Conservation (phyloP, 2,797 vertebrate species). For the Pangasius larnaudii region DNA sequence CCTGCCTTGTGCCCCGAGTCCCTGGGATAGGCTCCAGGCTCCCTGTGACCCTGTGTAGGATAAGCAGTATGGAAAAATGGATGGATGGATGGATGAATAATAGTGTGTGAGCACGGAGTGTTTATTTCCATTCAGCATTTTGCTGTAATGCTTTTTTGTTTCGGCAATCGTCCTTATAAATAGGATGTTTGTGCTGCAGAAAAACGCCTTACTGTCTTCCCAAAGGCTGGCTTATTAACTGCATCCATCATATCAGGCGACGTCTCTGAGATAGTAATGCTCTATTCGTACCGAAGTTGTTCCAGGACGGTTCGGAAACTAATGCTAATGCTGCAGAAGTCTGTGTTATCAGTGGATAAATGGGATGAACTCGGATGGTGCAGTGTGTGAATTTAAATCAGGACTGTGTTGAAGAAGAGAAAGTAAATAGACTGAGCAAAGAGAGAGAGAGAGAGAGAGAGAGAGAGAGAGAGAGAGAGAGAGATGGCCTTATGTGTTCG, state of each 20-base stretch:
- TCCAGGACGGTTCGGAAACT: background rate
- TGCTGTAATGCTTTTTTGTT: background rate
- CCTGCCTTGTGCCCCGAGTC: too few relatives aligned
- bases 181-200: background rate
- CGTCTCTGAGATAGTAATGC: background rate
- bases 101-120: background rate
- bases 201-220: background rate
- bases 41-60: too few relatives aligned
- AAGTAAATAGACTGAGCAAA: constrained; percentile 13
- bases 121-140: background rate
- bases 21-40: too few relatives aligned
- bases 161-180: background rate
- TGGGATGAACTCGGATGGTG: background rate
- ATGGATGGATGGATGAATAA: too few relatives aligned
- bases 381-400: background rate
- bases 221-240: constrained; percentile 7
- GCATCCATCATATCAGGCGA: constrained; percentile 20
- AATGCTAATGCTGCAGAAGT: background rate
- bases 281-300: background rate
- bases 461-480: constrained; percentile 38
- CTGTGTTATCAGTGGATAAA: background rate
- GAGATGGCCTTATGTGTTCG: constrained; percentile 5
- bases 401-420: background rate
- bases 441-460: constrained; percentile 49
- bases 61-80: too few relatives aligned